phyloP scores from a whole-genome alignment of 2,113 vertebrate species.

The Catharus minimus region DNA sequence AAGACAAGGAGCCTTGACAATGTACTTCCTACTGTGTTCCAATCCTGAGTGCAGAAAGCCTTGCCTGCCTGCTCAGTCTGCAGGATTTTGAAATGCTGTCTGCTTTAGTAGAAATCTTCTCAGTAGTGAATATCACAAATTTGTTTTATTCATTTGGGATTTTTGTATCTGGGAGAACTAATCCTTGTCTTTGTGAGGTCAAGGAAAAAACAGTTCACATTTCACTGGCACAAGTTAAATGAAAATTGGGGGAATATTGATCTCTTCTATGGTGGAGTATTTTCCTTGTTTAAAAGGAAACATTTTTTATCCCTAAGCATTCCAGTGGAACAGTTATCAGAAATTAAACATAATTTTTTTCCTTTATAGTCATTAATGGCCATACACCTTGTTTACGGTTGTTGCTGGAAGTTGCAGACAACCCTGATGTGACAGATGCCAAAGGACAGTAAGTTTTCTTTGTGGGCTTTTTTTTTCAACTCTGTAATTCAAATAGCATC shows the following conservation, averaged over 20 bases:
- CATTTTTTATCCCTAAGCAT: neutral
- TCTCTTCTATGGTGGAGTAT: neutral
- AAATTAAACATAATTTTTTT: neutral
- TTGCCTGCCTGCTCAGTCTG: neutral
- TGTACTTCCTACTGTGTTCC: neutral
- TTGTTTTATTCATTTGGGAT: neutral
- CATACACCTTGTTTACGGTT: slow-evolving; percentile 91
- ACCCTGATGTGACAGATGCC: slow-evolving; percentile 84
- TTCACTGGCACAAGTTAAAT: neutral
- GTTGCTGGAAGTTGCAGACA: slow-evolving; percentile 89
- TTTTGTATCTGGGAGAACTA: neutral
- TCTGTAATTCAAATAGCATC: neutral
- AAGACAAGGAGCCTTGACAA: neutral
- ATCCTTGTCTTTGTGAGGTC: neutral
- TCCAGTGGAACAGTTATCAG: neutral
- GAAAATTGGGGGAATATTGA: neutral
- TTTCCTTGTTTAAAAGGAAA: neutral
- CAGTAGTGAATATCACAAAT: neutral
- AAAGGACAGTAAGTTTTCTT: slow-evolving; percentile 92
- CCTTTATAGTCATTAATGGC: slow-evolving; percentile 89
- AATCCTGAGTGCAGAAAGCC: neutral
- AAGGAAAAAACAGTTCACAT: neutral
- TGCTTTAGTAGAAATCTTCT: neutral
- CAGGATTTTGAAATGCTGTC: neutral
- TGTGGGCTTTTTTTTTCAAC: neutral